Conservation (phyloP, 2,797 vertebrate genomes). For the Intellagama lesueurii region DNA sequence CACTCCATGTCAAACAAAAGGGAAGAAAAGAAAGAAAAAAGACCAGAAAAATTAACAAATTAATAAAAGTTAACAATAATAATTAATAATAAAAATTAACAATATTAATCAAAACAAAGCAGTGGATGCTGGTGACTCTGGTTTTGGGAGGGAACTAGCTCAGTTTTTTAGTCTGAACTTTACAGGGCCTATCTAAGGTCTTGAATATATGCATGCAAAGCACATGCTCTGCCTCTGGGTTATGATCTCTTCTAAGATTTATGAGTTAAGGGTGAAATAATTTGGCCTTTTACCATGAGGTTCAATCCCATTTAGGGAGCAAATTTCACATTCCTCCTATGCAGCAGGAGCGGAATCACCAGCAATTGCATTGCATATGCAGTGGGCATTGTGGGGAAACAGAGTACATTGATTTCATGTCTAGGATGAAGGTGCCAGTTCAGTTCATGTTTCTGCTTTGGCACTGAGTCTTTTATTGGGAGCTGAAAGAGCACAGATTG, state of each 20-base stretch:
- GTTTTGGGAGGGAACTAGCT: too few relatives aligned
- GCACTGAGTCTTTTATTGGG: slow-evolving; percentile 21
- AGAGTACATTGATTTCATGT: not conserved
- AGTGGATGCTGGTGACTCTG: too few relatives aligned
- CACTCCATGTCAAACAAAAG: too few relatives aligned
- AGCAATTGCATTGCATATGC: not conserved
- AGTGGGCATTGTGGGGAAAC: not conserved
- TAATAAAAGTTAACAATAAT: too few relatives aligned
- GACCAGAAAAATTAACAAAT: too few relatives aligned
- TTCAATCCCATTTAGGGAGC: not conserved
- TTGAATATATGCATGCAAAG: not conserved
- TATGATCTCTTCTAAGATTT: not conserved
- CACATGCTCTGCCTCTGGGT: not conserved
- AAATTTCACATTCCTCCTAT: not conserved
- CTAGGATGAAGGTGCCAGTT: not conserved
- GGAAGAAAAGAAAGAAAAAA: too few relatives aligned
- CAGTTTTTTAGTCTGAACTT: too few relatives aligned
- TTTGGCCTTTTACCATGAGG: not conserved
- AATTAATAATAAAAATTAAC: too few relatives aligned
- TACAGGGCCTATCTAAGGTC: too few relatives aligned
- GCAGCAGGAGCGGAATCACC: not conserved
- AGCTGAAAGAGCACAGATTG: slow-evolving; percentile 16
- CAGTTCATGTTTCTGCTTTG: slow-evolving; percentile 32
- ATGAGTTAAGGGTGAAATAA: not conserved
- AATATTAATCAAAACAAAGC: too few relatives aligned